A percentile compares a stretch with the other conserved stretches of the same genome.
These are phyloP conservation scores for Corythaixoides concolor DNA, from an alignment of 2,113 vertebrate genomes.

Conservation along the genomic window DNA sequence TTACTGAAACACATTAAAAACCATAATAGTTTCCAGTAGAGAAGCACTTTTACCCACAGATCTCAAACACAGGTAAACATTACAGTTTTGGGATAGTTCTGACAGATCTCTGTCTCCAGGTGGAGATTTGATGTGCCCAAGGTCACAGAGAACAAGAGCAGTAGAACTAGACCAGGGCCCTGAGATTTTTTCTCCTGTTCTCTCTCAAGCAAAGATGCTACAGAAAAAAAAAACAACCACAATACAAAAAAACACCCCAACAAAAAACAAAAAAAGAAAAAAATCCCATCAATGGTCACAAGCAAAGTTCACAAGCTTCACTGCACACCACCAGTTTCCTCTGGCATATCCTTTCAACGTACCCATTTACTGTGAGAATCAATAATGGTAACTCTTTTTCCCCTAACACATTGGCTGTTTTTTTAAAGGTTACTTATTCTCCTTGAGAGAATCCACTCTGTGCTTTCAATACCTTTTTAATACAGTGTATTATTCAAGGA, in stretches of 20 bases:
- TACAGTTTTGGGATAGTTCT: neutral
- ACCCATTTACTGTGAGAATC: neutral
- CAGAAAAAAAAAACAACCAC: neutral
- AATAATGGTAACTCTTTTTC: neutral
- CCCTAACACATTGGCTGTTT: neutral
- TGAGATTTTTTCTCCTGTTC: neutral
- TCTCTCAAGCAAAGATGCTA: neutral
- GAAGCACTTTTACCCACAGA: neutral
- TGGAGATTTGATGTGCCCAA: neutral
- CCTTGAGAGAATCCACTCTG: neutral
- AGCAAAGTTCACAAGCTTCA: neutral
- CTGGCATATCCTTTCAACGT: neutral
- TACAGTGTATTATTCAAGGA: neutral
- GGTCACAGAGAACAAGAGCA: neutral
- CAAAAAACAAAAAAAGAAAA: neutral
- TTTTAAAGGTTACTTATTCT: neutral
- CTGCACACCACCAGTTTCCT: neutral
- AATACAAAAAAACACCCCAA: too few species aligned
- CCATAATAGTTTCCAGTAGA: neutral
- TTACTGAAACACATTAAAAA: neutral
- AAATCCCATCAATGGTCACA: neutral
- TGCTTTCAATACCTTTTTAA: neutral
- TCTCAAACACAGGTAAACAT: neutral
- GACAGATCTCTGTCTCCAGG: neutral
- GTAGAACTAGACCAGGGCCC: neutral